Evolutionary conservation across 2,113 vertebrate species (phyloP).

Genomic region (Tragelaphus strepsiceros): DNA sequence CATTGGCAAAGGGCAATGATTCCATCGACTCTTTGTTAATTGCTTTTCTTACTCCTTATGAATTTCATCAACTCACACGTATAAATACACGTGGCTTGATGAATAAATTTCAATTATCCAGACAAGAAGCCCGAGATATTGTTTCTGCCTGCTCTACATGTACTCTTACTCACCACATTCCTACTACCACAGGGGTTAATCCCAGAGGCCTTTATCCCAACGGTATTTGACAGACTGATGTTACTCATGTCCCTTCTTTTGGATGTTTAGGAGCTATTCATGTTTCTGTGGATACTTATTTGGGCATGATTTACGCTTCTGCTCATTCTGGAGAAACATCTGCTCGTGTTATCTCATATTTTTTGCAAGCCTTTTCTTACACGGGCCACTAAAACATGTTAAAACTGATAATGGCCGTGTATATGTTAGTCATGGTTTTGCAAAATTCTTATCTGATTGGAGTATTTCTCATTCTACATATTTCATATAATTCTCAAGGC

Average conservation of each 20-base stretch:
- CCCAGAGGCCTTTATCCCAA: not conserved
- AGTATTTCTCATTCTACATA: not conserved
- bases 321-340: not conserved
- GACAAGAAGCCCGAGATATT: not conserved
- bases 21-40: not conserved
- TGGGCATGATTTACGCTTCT: not conserved
- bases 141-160: not conserved
- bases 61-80: not conserved
- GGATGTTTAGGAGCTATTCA: not conserved
- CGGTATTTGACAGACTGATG: not conserved
- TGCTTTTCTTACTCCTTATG: not conserved
- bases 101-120: not conserved
- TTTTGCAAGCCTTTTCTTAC: not conserved
- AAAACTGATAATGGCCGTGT: not conserved
- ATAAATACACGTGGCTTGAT: rapidly evolving
- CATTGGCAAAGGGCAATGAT: not conserved
- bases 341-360: not conserved
- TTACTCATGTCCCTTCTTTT: not conserved
- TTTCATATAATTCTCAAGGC: not conserved
- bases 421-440: not conserved
- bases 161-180: not conserved
- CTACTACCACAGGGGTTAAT: not conserved
- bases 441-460: not conserved
- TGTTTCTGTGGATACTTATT: not conserved
- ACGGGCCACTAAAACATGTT: not conserved